Conservation (phyloP, 2,888 invertebrate species). For the Liopterus haemorrhoidalis region DNA sequence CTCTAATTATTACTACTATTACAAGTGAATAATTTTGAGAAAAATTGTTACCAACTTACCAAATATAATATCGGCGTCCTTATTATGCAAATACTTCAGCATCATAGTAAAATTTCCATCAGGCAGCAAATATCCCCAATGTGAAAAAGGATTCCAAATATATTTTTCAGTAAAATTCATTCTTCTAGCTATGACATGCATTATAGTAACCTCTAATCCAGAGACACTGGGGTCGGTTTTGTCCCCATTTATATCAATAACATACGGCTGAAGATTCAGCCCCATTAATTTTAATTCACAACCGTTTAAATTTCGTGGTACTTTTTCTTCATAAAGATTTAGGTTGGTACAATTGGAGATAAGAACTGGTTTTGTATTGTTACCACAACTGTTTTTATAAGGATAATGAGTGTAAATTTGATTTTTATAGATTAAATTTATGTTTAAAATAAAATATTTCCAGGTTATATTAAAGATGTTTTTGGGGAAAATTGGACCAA, state of each 20-base stretch:
- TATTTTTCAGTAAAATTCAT: slow-evolving; percentile 9
- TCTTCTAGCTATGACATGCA: slow-evolving; percentile 4
- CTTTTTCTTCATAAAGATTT: slow-evolving; percentile 4
- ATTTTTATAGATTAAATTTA: too few species aligned
- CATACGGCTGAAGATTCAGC: slow-evolving; percentile 14
- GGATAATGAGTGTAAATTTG: slow-evolving; percentile 16
- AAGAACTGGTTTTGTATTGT: neutral
- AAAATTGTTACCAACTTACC: too few species aligned
- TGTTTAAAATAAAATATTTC: slow-evolving; percentile 10
- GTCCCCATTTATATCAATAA: slow-evolving; percentile 3
- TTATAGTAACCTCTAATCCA: slow-evolving; percentile 14
- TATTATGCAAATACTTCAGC: slow-evolving; percentile 9
- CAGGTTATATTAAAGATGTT: slow-evolving; percentile 10
- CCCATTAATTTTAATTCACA: slow-evolving; percentile 14
- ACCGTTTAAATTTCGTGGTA: slow-evolving; percentile 6
- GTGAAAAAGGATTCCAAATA: slow-evolving; percentile 8
- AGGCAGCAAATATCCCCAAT: slow-evolving; percentile 13
- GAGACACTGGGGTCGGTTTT: slow-evolving; percentile 9
- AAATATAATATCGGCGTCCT: slow-evolving; percentile 13
- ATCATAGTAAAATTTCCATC: slow-evolving; percentile 16
- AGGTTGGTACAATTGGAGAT: neutral
- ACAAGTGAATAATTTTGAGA: too few species aligned
- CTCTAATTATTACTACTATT: too few species aligned
- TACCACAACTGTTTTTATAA: slow-evolving; percentile 6
- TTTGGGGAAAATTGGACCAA: neutral